Evolutionary conservation across 2,797 vertebrate species (phyloP), one percentile per base, ranked within the genome.

Genomic region (Enteromius viviparus): DNA sequence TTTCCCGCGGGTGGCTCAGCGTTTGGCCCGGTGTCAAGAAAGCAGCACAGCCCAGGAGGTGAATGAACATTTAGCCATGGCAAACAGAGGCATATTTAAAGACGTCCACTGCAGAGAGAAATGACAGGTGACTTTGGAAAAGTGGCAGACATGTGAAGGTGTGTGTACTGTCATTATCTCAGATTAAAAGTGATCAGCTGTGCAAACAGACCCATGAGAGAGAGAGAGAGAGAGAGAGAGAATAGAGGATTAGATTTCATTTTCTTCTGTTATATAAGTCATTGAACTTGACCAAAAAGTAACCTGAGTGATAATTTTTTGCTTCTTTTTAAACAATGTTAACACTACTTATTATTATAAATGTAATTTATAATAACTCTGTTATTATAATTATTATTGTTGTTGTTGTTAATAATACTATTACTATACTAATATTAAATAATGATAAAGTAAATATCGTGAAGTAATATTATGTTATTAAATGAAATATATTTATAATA

Each of bases 21-120:
- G 21, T 75, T 68, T 82, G 71, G 80, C 71, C 60, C 9, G 8
- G 65, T 76, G 42, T 62, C 78, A 80, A 37, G 60, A 60, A 80
- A 68, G 62, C 37, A 40, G 37, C 1, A 42, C 12, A 7, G 79
- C 87, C 87, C 85, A n/a, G 64, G 84, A 85, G 81, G 82, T 86
- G 75, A 74, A 71, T 51, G 86, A 87, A 88, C 84, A 86, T 87
- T 90, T 85, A 88, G 87, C 81, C 21, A 42, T 21, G 80, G 85
- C 79, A 89, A 91, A 90, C 88, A 90, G 85, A 87, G 80, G 85
- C 84, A 78, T 87, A 83, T 91, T 89, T 87, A 86, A 80, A 88
- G 87, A 86, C 34, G 64, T 87, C 76, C 23, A 47, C 51, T 42
- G 51, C 68, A 40, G 49, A 70, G 66, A 71, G 12, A 60, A 32